These are phyloP conservation scores for Dicaeum eximium DNA, from an alignment of 2,113 vertebrate genomes.

Conservation along the genomic window DNA sequence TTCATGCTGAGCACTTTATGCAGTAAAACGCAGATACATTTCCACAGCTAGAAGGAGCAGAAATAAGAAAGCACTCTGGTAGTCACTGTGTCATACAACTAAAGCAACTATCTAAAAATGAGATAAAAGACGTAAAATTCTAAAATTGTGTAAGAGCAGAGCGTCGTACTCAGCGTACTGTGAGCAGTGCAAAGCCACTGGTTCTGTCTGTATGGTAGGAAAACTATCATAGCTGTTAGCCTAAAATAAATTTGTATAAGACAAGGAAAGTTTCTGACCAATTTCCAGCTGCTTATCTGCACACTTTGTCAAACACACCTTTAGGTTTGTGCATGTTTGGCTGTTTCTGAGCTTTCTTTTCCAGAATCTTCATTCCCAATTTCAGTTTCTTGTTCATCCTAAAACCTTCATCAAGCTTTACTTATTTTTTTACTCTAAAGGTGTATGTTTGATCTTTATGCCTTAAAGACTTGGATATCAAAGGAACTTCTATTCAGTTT, in stretches of 20 bases:
- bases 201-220: neutral
- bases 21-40: neutral
- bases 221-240: neutral
- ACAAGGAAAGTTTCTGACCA: neutral
- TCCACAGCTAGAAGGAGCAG: neutral
- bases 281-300: neutral
- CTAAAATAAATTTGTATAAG: neutral
- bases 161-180: neutral
- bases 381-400: neutral
- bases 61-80: neutral
- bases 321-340: neutral
- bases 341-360: neutral
- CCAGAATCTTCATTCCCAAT: neutral
- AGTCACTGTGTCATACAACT: neutral
- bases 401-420: neutral
- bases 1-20: neutral
- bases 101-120: neutral
- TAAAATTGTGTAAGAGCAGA: neutral
- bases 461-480: conserved; percentile 38
- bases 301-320: neutral
- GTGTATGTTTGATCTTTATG: conserved; percentile 13
- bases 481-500: conserved; percentile 37
- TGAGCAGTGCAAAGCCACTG: neutral
- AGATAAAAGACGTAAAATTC: neutral
- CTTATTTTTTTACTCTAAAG: neutral